Conservation (phyloP, 2,888 invertebrate species). For the Galeruca laticollis region DNA sequence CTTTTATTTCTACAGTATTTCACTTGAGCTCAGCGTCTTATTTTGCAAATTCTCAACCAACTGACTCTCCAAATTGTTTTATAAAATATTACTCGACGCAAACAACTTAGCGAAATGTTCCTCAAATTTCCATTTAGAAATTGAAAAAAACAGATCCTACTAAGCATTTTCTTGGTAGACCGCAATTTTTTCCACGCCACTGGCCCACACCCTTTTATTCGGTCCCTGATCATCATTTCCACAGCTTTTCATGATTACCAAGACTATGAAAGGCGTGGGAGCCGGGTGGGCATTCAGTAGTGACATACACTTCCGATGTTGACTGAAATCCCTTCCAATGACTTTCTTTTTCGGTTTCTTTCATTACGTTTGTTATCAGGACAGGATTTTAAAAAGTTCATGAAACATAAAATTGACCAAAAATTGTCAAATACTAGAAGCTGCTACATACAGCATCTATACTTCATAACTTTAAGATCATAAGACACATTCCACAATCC, state of each 20-base stretch:
- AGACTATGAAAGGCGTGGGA: conserved; percentile 19
- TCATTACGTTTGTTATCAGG: conserved; percentile 12
- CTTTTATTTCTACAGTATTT: neutral
- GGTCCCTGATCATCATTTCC: conserved; percentile 44
- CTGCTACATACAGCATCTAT: no score
- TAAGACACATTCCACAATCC: no score
- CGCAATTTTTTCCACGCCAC: conserved; percentile 41
- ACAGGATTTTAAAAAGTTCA: neutral
- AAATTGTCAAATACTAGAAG: no score
- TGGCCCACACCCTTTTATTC: conserved; percentile 40
- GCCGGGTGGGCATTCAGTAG: conserved; percentile 28
- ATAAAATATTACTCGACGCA: conserved; percentile 15
- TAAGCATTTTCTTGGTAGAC: conserved; percentile 27
- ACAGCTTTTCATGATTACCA: conserved; percentile 35
- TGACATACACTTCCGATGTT: conserved; percentile 35
- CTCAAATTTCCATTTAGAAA: conserved; percentile 17
- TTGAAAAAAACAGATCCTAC: conserved; percentile 24
- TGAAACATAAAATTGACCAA: no score
- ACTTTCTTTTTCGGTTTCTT: conserved; percentile 18
- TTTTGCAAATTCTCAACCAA: conserved; percentile 1
- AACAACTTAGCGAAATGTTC: conserved; percentile 15
- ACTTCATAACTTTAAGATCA: no score
- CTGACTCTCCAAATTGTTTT: conserved; percentile 11
- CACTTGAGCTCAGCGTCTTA: neutral
- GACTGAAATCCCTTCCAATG: conserved; percentile 31